Conservation (phyloP, 2,888 invertebrate genomes). For the Meteorus colon region DNA sequence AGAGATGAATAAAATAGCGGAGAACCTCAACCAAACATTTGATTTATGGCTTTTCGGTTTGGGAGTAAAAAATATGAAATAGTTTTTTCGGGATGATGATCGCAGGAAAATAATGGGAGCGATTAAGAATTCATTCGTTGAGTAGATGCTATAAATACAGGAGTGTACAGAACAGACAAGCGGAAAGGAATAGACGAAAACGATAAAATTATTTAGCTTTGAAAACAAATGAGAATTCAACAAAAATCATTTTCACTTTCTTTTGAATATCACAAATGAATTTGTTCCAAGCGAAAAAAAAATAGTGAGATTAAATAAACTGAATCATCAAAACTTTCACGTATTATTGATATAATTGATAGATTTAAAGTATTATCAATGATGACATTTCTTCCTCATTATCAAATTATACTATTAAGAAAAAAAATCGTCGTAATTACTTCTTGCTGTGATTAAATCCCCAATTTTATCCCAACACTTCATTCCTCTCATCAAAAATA, state of each 20-base stretch:
- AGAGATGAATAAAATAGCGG: constrained; percentile 40
- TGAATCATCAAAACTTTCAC: no score
- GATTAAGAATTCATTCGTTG: constrained; percentile 70
- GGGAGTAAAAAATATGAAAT: constrained; percentile 73
- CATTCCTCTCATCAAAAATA: not conserved
- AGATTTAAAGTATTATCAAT: no score
- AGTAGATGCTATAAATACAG: constrained; percentile 19
- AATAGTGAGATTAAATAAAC: no score
- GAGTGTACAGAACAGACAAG: constrained; percentile 50
- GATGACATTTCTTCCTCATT: no score
- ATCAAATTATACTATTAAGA: no score
- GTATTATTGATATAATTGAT: no score
- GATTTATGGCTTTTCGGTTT: constrained; percentile 74
- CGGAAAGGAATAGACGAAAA: constrained; percentile 24
- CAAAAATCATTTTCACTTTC: not conserved
- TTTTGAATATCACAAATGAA: no score
- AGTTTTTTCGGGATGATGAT: constrained; percentile 72
- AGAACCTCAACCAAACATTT: constrained; percentile 62
- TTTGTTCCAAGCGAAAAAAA: no score
- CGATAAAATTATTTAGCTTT: constrained; percentile 47
- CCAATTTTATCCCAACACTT: no score
- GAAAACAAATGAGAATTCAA: constrained; percentile 21
- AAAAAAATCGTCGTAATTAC: no score
- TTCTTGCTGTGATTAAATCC: no score
- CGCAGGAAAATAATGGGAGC: constrained; percentile 72